Conservation (phyloP, 2,888 invertebrate genomes). For the Lypha dubia region DNA sequence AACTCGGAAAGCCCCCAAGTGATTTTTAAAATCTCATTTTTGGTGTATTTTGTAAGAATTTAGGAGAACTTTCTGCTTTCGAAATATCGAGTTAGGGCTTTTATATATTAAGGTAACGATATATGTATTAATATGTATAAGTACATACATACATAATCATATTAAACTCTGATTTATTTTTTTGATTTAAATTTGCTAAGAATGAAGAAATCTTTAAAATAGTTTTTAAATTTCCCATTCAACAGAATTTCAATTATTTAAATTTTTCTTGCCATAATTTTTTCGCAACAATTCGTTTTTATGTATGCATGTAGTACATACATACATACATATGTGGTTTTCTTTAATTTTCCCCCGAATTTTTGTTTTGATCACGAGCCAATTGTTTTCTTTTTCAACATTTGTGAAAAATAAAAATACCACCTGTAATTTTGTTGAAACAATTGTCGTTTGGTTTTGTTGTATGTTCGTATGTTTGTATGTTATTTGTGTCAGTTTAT, state of each 20-base stretch:
- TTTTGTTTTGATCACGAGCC: conserved; percentile 62
- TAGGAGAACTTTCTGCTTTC: too few species aligned
- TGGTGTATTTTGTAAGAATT: too few species aligned
- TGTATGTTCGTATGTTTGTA: too few species aligned
- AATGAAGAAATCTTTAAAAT: conserved; percentile 6
- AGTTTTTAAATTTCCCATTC: conserved; percentile 41
- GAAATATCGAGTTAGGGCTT: too few species aligned
- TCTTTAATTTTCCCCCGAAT: conserved; percentile 19
- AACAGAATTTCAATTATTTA: conserved; percentile 64
- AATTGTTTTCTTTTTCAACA: conserved; percentile 51
- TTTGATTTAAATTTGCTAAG: conserved; percentile 10
- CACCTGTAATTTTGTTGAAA: conserved; percentile 68
- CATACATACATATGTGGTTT: conserved; percentile 47
- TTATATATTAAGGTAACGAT: too few species aligned
- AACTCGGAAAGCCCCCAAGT: too few species aligned
- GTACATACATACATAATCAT: not conserved
- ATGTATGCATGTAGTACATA: too few species aligned
- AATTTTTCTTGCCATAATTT: conserved; percentile 34
- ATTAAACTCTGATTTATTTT: conserved; percentile 7
- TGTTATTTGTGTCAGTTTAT: conserved; percentile 50
- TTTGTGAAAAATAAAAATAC: conserved; percentile 62
- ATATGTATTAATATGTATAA: not conserved
- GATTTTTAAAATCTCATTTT: too few species aligned
- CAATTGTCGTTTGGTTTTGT: conserved; percentile 56
- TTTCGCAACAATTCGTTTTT: conserved; percentile 32